Percentiles rank a stretch among this genome's conserved stretches.
phyloP scores from a whole-genome alignment of 2,888 invertebrate genomes.

The Zygothrica quintamaculata region DNA sequence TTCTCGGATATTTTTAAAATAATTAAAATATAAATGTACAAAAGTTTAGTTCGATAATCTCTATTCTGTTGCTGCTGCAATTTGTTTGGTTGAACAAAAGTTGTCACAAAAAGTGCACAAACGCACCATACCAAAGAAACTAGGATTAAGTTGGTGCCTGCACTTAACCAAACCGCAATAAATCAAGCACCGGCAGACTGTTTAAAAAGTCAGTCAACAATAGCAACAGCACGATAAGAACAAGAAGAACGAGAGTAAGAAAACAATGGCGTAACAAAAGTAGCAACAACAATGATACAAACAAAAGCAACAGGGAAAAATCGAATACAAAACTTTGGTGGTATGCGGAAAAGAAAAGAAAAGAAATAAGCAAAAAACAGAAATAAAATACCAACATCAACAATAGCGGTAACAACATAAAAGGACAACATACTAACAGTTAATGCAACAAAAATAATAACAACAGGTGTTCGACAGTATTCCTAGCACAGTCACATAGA shows the following conservation, averaged over 20 bases:
- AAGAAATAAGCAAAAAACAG: constrained; percentile 29
- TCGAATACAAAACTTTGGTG: constrained; percentile 59
- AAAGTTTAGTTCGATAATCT: too few relatives aligned
- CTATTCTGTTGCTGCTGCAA: too few relatives aligned
- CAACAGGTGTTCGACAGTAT: constrained; percentile 72
- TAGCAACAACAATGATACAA: constrained; percentile 35
- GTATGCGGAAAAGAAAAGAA: constrained; percentile 35
- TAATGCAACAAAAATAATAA: constrained; percentile 56
- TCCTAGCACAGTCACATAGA: constrained; percentile 14
- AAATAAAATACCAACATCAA: constrained; percentile 11
- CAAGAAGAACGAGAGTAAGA: constrained; percentile 27
- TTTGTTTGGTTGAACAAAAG: constrained; percentile 22
- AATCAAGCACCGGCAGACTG: constrained; percentile 72
- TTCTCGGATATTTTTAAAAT: too few relatives aligned
- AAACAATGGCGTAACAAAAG: constrained; percentile 27
- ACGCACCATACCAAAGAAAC: constrained; percentile 48
- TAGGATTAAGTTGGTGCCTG: constrained; percentile 71
- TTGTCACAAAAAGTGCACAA: constrained; percentile 28
- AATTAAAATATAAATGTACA: too few relatives aligned
- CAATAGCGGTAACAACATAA: constrained; percentile 21
- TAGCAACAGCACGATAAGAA: constrained; percentile 35
- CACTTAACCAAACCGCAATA: constrained; percentile 74
- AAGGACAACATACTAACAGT: constrained; percentile 31
- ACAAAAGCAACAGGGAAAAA: constrained; percentile 34
- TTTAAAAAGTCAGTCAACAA: constrained; percentile 46